A percentile compares a stretch with the other conserved stretches of the same genome.
These are phyloP conservation scores for Nothocercus julius DNA, from an alignment of 2,113 vertebrate species.

Conservation along the genomic window DNA sequence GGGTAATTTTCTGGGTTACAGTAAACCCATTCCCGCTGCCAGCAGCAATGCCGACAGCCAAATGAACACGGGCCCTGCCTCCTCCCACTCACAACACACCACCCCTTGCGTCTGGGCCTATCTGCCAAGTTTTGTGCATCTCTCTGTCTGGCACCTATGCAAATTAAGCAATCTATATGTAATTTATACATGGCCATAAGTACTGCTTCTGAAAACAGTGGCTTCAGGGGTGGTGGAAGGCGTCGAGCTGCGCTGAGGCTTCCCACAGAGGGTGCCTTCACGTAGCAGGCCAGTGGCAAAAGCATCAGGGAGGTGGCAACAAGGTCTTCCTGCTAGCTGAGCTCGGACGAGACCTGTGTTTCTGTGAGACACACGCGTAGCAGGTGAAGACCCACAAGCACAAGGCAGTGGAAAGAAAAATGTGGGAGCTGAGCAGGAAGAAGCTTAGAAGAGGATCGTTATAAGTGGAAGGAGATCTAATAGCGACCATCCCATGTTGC, in stretches of 20 bases:
- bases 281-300: too few species aligned
- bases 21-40: background rate
- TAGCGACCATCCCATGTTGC: background rate
- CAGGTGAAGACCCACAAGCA: background rate
- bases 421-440: background rate
- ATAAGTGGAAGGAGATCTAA: background rate
- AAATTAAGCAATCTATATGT: conserved; percentile 51
- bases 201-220: background rate
- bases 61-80: background rate
- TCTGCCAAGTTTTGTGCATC: conserved; percentile 26
- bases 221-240: background rate
- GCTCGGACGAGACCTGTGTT: background rate
- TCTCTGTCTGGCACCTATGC: conserved; percentile 55
- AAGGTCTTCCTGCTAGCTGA: background rate
- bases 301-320: background rate
- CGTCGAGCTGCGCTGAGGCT: background rate
- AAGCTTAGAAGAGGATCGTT: background rate
- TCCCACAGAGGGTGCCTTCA: background rate
- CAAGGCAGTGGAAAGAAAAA: background rate
- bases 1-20: background rate
- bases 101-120: background rate
- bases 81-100: background rate
- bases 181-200: conserved; percentile 21
- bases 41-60: background rate
- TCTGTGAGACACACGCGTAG: background rate